Conservation (phyloP, 37 sponge, comb jelly and placozoan species). For the Hormiphora californensis region DNA sequence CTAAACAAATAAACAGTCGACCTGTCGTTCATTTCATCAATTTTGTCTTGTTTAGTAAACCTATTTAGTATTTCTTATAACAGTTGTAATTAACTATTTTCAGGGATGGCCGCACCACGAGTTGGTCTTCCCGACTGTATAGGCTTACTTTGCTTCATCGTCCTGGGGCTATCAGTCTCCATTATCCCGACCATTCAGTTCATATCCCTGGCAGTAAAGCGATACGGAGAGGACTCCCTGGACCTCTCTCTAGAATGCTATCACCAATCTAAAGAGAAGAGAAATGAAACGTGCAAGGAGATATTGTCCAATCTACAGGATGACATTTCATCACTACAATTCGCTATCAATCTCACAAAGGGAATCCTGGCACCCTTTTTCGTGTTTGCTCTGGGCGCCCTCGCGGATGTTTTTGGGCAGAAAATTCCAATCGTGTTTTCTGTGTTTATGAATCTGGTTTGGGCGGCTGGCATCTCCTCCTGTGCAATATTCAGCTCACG, state of each 20-base stretch:
- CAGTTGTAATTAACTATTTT: too few relatives aligned
- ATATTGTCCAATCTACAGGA: background rate
- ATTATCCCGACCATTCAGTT: too few relatives aligned
- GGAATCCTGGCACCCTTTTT: conserved; percentile 16
- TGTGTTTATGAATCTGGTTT: background rate
- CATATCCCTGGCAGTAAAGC: background rate
- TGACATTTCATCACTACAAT: background rate
- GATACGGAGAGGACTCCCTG: background rate
- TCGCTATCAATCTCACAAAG: background rate
- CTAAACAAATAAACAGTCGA: too few relatives aligned
- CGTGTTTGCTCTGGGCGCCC: conserved; percentile 1
- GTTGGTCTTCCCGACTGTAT: too few relatives aligned
- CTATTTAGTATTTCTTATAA: too few relatives aligned
- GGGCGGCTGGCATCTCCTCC: background rate
- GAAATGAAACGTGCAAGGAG: background rate
- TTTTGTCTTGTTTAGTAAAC: too few relatives aligned
- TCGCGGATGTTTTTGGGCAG: background rate
- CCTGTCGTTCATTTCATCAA: too few relatives aligned
- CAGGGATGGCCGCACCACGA: too few relatives aligned
- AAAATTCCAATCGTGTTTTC: background rate
- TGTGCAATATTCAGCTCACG: background rate
- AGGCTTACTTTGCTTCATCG: too few relatives aligned
- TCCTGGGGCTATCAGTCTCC: too few relatives aligned
- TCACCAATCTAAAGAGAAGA: background rate
- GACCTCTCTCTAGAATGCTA: background rate